Evolutionary conservation across 2,797 vertebrate genomes (phyloP), one percentile per base, ranked within the genome.

Genomic region (Artibeus jamaicensis): DNA sequence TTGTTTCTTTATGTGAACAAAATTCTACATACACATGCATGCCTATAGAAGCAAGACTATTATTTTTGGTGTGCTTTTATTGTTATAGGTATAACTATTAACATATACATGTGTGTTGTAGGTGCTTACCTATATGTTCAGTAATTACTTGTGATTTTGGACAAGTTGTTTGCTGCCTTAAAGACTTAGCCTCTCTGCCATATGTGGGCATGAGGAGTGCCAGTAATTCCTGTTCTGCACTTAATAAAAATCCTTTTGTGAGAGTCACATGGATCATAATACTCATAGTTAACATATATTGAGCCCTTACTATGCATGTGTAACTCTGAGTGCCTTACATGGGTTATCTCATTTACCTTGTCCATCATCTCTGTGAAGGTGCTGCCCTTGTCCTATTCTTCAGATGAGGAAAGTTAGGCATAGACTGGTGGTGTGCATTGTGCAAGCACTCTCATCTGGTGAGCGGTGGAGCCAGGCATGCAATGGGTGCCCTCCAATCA

Each of bases 401-500:
- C 14, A 50, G 22, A 29, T 48, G 53, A 78, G 3, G 9, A 68
- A 21, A 62, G 78, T 12, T 14, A 48, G 21, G 9, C 22, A 67
- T 8, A 77, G 22, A n/a, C 0, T 4, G 9, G 3, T 48, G 9
- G 48, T 22, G 2, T 39, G 68, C 73, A 29, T 34, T 9, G 3
- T 39, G 3, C 9, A 53, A 48, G 34, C 0, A 24, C 4, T 34
- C 18, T 74, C 1, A 18, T 42, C 3, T 6, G n/a, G 0, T 3
- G 32, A 1, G 1, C 37, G 44, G 29, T 4, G 3, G 16, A 74
- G 29, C 12, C 24, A 59, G 7, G 3, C 2, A 12, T 16, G 44
- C 37, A 9, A 6, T 12, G 4, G 12, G 57, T 1, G 0, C 9
- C 18, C 21, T 53, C 8, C 6, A 7, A 22, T 14, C 42, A 8